Evolutionary conservation across 2,797 vertebrate species (phyloP).

Genomic region (Aselliscus stoliczkanus): DNA sequence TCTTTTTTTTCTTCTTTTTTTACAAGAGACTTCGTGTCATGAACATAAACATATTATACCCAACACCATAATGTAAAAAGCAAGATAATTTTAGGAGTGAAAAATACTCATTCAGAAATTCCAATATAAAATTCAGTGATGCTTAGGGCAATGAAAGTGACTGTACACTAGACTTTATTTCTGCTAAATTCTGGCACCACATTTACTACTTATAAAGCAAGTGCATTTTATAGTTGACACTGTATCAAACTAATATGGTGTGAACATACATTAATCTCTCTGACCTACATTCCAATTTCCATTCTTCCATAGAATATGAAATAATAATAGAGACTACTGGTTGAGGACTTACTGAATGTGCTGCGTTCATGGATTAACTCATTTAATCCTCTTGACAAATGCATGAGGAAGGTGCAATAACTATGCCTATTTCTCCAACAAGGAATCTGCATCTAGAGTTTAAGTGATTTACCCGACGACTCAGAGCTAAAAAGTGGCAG

Average conservation of each 20-base stretch:
- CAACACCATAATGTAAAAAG: not conserved
- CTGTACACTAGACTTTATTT: conserved; percentile 30
- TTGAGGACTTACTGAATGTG: not conserved
- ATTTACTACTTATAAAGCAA: conserved; percentile 41
- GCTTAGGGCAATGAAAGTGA: not conserved
- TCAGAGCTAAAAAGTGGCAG: not conserved
- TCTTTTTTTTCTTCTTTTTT: not conserved
- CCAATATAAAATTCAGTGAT: not conserved
- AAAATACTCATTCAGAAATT: conserved; percentile 48
- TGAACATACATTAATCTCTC: conserved; percentile 51
- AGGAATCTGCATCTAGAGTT: not conserved
- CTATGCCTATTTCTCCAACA: not conserved
- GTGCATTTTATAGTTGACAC: conserved; percentile 42
- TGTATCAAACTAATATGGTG: not conserved
- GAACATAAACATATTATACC: not conserved
- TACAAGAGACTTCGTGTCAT: not conserved
- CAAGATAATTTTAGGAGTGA: not conserved
- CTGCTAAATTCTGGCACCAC: conserved; percentile 21
- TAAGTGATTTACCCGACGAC: not conserved
- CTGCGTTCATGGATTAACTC: conserved; percentile 6
- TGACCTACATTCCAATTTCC: conserved; percentile 52
- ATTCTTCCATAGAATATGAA: not conserved
- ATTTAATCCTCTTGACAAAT: conserved; percentile 30
- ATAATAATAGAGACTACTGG: conserved; percentile 2
- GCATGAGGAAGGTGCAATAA: not conserved